phyloP scores from a whole-genome alignment of 2,888 invertebrate species.

The Magallana nippona region DNA sequence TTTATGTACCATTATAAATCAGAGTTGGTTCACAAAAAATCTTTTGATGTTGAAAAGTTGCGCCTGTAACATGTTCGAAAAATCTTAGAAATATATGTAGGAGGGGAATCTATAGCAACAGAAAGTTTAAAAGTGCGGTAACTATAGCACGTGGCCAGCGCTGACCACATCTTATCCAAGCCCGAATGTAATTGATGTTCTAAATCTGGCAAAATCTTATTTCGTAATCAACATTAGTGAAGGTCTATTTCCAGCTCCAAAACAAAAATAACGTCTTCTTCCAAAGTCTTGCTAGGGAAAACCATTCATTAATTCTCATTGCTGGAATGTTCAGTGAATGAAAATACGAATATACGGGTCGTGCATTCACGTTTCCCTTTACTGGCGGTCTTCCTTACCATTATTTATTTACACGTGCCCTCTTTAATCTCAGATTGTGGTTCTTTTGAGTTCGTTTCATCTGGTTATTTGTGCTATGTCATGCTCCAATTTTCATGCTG shows the following conservation, averaged over 20 bases:
- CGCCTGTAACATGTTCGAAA: too few relatives aligned
- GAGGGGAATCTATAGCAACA: too few relatives aligned
- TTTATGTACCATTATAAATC: too few relatives aligned
- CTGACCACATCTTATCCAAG: too few relatives aligned
- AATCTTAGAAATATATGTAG: too few relatives aligned
- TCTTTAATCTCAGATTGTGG: not conserved
- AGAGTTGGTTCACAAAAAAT: too few relatives aligned
- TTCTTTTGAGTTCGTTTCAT: not conserved
- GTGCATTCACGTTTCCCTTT: not conserved
- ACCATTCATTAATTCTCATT: not conserved
- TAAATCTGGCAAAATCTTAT: not conserved
- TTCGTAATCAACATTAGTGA: not conserved
- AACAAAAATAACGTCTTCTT: not conserved
- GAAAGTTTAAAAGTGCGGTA: too few relatives aligned
- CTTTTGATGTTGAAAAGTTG: too few relatives aligned
- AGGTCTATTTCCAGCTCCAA: constrained; percentile 5
- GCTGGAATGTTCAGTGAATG: not conserved
- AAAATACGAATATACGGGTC: not conserved
- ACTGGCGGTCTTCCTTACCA: not conserved
- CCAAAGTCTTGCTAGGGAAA: not conserved
- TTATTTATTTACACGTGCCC: not conserved
- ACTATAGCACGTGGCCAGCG: too few relatives aligned
- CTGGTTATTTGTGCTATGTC: not conserved
- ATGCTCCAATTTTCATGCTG: constrained; percentile 1
- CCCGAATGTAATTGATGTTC: not conserved